Evolutionary conservation across 2,797 vertebrate genomes (phyloP), one percentile per base, ranked within the genome.

Genomic region (Philypnodon macrostomus): DNA sequence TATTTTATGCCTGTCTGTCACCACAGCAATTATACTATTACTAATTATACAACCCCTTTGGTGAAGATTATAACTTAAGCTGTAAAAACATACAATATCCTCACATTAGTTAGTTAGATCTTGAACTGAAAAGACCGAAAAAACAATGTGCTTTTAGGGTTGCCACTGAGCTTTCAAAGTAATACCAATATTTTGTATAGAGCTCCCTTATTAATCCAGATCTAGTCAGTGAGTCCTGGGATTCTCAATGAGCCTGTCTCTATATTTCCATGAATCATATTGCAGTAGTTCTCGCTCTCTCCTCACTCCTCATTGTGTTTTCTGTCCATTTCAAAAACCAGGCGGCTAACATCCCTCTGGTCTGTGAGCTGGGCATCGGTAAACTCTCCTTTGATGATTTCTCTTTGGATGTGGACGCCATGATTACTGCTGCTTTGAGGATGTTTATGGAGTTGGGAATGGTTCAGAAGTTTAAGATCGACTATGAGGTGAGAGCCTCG

Each of bases 371-470:
- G 80, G 92, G 93, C 84, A 99, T 98, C 27, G 93, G 92, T 40
- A 90, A 93, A 75, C 91, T 98, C 73, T 94, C 95, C 77, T 99
- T 99, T 78, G 95, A 99, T 71, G 97, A 99, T 85, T 99, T 99
- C 86, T 98, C 96, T 1, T 90, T 99, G 42, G 96, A 99, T 4
- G 90, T 93, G 15, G 96, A 99, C 14, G 93, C 93, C 83, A 99
- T 99, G 97, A 93, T 98, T 77, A 95, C 95, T 0, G 97, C 96
- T 12, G 92, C 94, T 36, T 90, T 99, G 63, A 87, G 96, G 54
- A 99, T 99, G 97, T 99, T 99, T 79, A 96, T 97, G 92, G 97
- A 98, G 82, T 81, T 99, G 77, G 96, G 96, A 70, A 97, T 98
- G 92, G 90, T 99, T 72, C 96, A 98, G 90, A 98, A 96, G 83